Percentiles rank a stretch among this genome's conserved stretches.
These are phyloP conservation scores for Noctua janthina DNA, from an alignment of 2,888 invertebrate species.

Conservation along the genomic window DNA sequence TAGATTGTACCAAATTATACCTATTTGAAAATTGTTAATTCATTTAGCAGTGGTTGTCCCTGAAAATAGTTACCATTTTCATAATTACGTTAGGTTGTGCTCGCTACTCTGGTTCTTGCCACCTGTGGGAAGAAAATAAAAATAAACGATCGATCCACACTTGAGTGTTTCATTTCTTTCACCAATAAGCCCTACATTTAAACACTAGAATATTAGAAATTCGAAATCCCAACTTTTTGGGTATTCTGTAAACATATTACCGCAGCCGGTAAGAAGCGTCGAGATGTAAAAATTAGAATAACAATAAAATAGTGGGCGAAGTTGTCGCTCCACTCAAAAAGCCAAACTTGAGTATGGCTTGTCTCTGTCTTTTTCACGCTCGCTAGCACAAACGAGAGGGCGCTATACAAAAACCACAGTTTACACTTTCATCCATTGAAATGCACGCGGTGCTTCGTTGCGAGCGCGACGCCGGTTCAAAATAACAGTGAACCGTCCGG, in stretches of 20 bases:
- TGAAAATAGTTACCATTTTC: slow-evolving; percentile 90
- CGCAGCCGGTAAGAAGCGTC: slow-evolving; percentile 61
- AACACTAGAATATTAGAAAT: neutral
- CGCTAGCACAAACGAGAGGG: slow-evolving; percentile 80
- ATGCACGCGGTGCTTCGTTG: slow-evolving; percentile 88
- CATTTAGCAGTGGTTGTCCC: slow-evolving; percentile 85
- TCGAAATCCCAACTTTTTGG: slow-evolving; percentile 29
- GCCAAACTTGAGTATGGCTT: slow-evolving; percentile 78
- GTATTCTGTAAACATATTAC: slow-evolving; percentile 51
- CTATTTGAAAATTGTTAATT: slow-evolving; percentile 64
- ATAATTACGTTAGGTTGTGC: slow-evolving; percentile 85
- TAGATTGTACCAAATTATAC: slow-evolving; percentile 55
- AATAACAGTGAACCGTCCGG: slow-evolving; percentile 82
- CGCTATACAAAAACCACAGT: slow-evolving; percentile 89
- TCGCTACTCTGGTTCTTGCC: slow-evolving; percentile 89
- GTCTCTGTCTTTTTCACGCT: slow-evolving; percentile 78
- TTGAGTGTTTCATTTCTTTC: slow-evolving; percentile 75
- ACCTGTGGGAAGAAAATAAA: slow-evolving; percentile 88
- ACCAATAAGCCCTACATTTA: neutral
- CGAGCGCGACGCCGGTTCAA: slow-evolving; percentile 85
- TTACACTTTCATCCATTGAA: slow-evolving; percentile 90
- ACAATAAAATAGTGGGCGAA: slow-evolving; percentile 87
- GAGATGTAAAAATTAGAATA: slow-evolving; percentile 80
- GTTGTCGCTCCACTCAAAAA: slow-evolving; percentile 82
- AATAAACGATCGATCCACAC: slow-evolving; percentile 85